Base-by-base conservation (phyloP, 2,888 invertebrate genomes). In the Epistrophella euchroma region DNA sequence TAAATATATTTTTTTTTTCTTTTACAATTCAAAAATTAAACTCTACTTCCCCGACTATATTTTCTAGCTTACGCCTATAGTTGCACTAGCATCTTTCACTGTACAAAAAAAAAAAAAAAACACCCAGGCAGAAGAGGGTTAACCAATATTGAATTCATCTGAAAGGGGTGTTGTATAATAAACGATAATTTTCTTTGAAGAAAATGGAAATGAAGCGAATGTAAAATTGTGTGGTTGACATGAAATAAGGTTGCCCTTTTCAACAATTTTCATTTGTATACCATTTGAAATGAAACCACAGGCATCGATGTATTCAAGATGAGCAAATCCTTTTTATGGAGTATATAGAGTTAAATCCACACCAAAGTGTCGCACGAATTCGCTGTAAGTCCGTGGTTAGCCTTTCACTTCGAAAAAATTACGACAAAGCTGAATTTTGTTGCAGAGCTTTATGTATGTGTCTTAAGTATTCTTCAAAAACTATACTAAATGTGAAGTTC, bases 211-310 rank as follows among this genome's bases (percentile, higher is more conserved):
- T 22, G 58, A 60, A 15, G 58, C 37, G 10, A 37, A 37, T 37
- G 19, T 19, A 37, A 60, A 60, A 60, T 60, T 35, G 13, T 60
- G 60, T 60, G 37, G 37, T 58, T 37, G 58, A 58, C 58, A 58
- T 58, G 19, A 19, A 58, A 37, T 37, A 60, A 37, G 60, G 35
- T 37, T 74, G 50, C 50, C 50, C 64, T 43, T 74, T 55, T 64
- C 17, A 74, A 19, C 17, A 25, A 37, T 62, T 74, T 62, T 28
- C 73, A 73, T 62, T 60, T 60, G 11, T 35, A 13, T 32, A 60
- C 13, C 15, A 35, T 60, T 60, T 60, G 19, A 60, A 22, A 22
- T 60, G 19, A 37, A 60, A 37, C 35, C 35, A 37, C 60, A 58
- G 6, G 6, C 19, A 22, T 56, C 32, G 32, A 56, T 56, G 5